Evolutionary conservation across 2,113 vertebrate genomes (phyloP), one percentile per base, ranked within the genome.

Genomic region (Coptodon bakossiorum): DNA sequence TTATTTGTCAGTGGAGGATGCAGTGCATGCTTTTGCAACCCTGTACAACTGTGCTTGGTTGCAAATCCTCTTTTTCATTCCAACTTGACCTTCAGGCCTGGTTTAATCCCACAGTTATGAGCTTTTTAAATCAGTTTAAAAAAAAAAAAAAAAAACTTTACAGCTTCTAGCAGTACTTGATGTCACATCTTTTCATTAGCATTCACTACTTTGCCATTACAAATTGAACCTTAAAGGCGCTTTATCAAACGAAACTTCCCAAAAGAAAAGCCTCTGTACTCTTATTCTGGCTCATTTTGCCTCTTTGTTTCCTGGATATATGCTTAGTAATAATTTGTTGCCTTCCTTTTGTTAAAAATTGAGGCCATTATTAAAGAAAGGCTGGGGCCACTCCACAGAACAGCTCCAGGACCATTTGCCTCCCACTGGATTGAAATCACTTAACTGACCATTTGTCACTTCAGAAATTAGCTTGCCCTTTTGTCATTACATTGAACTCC

Each of bases 401-500:
- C 82, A 81, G 80, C 68, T 86, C 48, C 59, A 84, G 80, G 86
- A 68, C 82, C 56, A 52, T 89, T 94, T 90, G 73, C 82, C 76
- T 90, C 85, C 88, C 89, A 79, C 84, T 90, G 87, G 82, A 82
- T 83, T 93, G 78, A 27, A 91, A 84, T 92, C 89, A 93, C 89
- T 91, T 90, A 76, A 80, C 86, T 82, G 40, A 71, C 86, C 86
- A 90, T 95, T 93, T 86, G 91, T 93, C 87, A 93, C 91, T 81
- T 90, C 91, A 91, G 90, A 93, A 90, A 91, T 95, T 83, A 95
- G 89, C 88, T 84, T 85, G 91, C 89, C 91, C 89, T 79, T 85
- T 85, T 89, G 93, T 93, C 93, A 90, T 94, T 93, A 83, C 81
- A 76, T 43, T 83, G 80, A 92, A 92, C 83, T 83, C 82, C 56